phyloP scores from a whole-genome alignment of 35 echinoderm and acorn worm species.

The Patiria miniata region DNA sequence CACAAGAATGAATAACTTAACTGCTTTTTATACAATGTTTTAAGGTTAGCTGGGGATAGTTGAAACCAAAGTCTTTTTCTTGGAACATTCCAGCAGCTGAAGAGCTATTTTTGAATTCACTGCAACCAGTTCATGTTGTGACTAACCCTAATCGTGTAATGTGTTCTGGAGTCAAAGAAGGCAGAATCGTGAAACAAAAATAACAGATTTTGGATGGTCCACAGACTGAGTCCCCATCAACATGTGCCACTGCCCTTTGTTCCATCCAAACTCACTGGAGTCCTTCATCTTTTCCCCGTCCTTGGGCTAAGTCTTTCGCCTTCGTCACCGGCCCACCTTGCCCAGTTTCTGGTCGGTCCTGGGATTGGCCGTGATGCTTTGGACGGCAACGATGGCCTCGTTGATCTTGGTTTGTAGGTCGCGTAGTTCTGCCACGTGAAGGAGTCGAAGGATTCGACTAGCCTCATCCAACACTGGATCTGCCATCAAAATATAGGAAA shows the following conservation, averaged over 20 bases:
- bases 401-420: slow-evolving; percentile 98
- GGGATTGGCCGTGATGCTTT: slow-evolving; percentile 86
- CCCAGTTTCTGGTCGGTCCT: slow-evolving; percentile 93
- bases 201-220: not conserved
- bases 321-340: slow-evolving; percentile 88
- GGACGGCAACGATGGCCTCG: slow-evolving; percentile 88
- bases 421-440: slow-evolving; percentile 82
- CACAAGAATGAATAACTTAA: too few species aligned
- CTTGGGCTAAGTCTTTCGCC: too few species aligned
- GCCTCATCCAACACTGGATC: slow-evolving; percentile 77
- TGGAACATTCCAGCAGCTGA: too few species aligned
- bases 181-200: not conserved
- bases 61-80: too few species aligned
- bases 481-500: slow-evolving; percentile 37
- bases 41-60: too few species aligned
- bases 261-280: not conserved
- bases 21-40: too few species aligned
- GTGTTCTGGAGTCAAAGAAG: too few species aligned
- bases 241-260: not conserved
- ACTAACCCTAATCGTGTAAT: too few species aligned
- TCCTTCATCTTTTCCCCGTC: too few species aligned
- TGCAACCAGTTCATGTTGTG: too few species aligned
- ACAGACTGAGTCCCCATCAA: not conserved
- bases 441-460: slow-evolving; percentile 68
- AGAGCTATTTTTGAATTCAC: too few species aligned